Base-by-base conservation (phyloP, 2,888 invertebrate species). In the Theodoxus fluviatilis region DNA sequence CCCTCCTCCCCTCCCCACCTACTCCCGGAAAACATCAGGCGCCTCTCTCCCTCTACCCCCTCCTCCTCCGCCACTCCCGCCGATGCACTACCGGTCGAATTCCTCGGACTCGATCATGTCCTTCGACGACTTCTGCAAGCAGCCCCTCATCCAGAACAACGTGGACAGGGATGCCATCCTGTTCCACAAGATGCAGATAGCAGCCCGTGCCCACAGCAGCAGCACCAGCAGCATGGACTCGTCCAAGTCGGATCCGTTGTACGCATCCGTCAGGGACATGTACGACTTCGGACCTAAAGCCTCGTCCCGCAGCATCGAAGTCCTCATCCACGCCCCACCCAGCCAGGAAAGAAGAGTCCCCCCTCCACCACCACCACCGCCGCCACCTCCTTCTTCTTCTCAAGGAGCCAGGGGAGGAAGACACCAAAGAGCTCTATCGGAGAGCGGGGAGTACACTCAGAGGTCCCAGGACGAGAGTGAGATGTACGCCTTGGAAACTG, bases 161-260 rank as follows among this genome's bases (percentile, higher is more conserved):
- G 79, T 83, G 33, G 83, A 83, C 73, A 75, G 83, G 35, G 83
- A 83, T 75, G 83, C 83, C 18, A 73, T 83, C 18, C 73, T 83
- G 28, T 83, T 83, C 69, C 81, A 83, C 70, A 78, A 82, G 69
- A 83, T 83, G 83, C 79, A 83, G 66, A 81, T 83, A 80, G 81
- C 82, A 31, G 80, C 79, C 3, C 70, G 81, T 33, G 76, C 78
- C 25, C 77, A 78, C 55, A 76, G 76, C 67, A 74, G 77, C n/a
- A 83, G 82, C 67, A 78, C 74, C 33, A 75, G 76, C 35, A 82
- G 82, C 68, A 77, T 83, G 31, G 80, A 79, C 64, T 82, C 83
- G 2, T 78, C 79, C 22, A 81, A 83, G 72, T 83, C 83, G 22
- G 82, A 81, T 31, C 81, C 81, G 0, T 76, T 78, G 35, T 77